Conservation (phyloP, 2,797 vertebrate species). For the Hozukius guyotensis region DNA sequence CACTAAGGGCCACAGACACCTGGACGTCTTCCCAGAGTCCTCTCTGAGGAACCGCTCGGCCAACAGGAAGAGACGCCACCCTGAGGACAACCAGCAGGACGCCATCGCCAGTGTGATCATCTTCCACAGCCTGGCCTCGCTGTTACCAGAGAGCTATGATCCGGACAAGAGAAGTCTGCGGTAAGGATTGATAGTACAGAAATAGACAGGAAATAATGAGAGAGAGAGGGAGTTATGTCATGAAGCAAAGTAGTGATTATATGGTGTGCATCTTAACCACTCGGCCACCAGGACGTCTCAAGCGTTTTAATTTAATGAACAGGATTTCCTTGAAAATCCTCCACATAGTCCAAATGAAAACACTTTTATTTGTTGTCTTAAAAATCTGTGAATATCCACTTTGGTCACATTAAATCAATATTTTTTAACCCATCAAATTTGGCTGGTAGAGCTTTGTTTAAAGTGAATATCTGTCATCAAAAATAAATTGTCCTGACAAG, state of each 20-base stretch:
- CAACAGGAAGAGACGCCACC: conserved; percentile 85
- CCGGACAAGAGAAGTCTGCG: conserved; percentile 94
- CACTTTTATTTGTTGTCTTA: not conserved
- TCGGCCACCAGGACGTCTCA: too few relatives aligned
- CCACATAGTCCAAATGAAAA: not conserved
- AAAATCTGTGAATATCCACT: not conserved
- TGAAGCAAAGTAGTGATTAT: not conserved
- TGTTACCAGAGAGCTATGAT: conserved; percentile 92
- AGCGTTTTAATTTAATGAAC: not conserved
- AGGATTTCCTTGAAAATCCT: not conserved
- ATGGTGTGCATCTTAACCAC: too few relatives aligned
- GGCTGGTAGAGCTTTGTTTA: not conserved
- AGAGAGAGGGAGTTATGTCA: not conserved
- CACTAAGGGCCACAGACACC: conserved; percentile 76
- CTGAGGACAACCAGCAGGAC: conserved; percentile 83
- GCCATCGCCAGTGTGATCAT: conserved; percentile 94
- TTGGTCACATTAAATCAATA: not conserved
- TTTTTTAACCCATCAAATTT: not conserved
- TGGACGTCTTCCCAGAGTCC: conserved; percentile 76
- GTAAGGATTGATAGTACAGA: conserved; percentile 62
- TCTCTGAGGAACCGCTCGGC: conserved; percentile 70
- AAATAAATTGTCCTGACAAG: not conserved
- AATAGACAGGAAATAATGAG: too few relatives aligned
- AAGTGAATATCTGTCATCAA: not conserved
- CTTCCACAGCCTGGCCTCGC: conserved; percentile 91